Percentiles rank a stretch among this genome's conserved stretches.
Conservation (phyloP, 53 echinoderm and acorn worm species). For the Echinometra lucunter region DNA sequence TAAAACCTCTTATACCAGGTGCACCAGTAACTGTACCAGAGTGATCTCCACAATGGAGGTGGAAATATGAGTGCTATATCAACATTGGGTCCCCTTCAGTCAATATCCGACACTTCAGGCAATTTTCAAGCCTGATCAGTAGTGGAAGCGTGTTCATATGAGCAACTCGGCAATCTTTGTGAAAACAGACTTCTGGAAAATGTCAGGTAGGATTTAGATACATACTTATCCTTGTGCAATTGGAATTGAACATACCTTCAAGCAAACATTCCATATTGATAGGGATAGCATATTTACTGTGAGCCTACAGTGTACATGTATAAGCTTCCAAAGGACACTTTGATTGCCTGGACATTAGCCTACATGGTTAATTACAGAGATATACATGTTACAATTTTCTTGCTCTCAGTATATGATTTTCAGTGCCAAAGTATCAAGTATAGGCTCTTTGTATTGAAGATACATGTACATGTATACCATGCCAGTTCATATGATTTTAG, state of each 20-base stretch:
- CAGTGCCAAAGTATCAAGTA: too few relatives aligned
- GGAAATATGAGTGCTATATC: conserved; percentile 42
- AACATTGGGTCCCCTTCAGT: neutral
- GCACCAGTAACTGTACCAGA: neutral
- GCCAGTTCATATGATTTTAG: too few relatives aligned
- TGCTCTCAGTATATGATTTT: too few relatives aligned
- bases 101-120: conserved; percentile 35
- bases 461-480: too few relatives aligned
- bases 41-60: neutral
- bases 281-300: too few relatives aligned
- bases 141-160: neutral
- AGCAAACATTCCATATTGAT: neutral
- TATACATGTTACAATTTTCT: too few relatives aligned
- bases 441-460: too few relatives aligned
- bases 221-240: neutral
- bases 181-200: neutral
- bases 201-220: neutral
- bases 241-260: neutral
- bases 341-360: too few relatives aligned
- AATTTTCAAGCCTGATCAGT: neutral
- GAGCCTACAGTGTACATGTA: too few relatives aligned
- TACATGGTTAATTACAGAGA: too few relatives aligned
- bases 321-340: too few relatives aligned
- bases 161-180: neutral
- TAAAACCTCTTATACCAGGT: neutral